Base-by-base conservation (phyloP, 2,113 vertebrate species). In the Cacatua alba region DNA sequence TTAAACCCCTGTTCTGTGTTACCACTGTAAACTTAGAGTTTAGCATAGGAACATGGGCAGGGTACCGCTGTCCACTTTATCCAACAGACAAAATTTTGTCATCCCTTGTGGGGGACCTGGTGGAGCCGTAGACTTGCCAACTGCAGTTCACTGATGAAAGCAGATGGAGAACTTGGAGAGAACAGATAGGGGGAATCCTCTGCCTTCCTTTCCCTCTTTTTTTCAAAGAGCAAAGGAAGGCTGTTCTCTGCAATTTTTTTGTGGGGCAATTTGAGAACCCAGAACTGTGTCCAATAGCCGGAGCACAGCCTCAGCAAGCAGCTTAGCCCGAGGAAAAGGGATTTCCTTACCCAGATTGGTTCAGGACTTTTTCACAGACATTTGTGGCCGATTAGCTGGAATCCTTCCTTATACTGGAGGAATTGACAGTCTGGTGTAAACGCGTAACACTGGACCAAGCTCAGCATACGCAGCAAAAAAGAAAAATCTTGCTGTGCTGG, bases 1-100 rank as follows among this genome's bases (percentile, higher is more conserved):
- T 8, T 24, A 12, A 31, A 70, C 5, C 46, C 0, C 0, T 5
- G 2, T 29, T n/a, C 63, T 35, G 28, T 0, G 0, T 14, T 48
- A 7, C 7, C 15, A 0, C 11, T 2, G 0, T 13, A 28, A 21
- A 5, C 8, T 10, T 48, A 26, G n/a, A 43, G 21, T 14, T 37
- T 17, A 11, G 48, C 21, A 14, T 6, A 31, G 43, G 25, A 49
- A 21, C 49, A 35, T 1, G 26, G 37, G 4, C 16, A 26, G 52
- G 17, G 17, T 13, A 17, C 33, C 28, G 28, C 62, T 59, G 16
- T 6, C 14, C 3, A 3, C 44, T 52, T 52, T 29, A 70, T 44
- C n/a, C 72, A 35, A 7, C 33, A 64, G 39, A 11, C 39, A 44
- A 24, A 9, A 2, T 7, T 12, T 25, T 44, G n/a, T 28, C 37